Base-by-base conservation (phyloP, 1,140 invertebrate species). In the Philopotamus ludificatus region DNA sequence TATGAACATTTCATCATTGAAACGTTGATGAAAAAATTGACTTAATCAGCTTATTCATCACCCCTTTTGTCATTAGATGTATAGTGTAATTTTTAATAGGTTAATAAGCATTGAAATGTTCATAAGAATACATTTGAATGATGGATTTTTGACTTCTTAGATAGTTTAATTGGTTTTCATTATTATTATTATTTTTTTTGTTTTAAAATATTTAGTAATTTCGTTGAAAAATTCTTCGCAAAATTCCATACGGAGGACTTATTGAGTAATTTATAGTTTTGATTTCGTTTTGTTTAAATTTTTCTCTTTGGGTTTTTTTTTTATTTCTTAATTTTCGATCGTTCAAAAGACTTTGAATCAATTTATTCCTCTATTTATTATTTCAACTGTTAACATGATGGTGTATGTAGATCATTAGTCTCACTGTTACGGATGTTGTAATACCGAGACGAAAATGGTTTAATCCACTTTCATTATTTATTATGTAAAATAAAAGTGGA, bases 91-190 rank as follows among this genome's bases (percentile, higher is more conserved):
- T 60, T 25, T 57, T 12, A 4, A 3, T 60, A 47, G 44, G 20
- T 12, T 60, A 57, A 21, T 8, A 15, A 15, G 9, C 23, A n/a
- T 42, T 47, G 57, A 60, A 60, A 60, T 60, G 57, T 60, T 60
- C 57, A 60, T 60, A 60, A 47, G 57, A 49, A 60, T 60, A 25
- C 12, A 28, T 3, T 25, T 10, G 42, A 57, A 41, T 47, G 28
- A 60, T 60, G 47, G 44, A 60, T 60, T 60, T 58, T 60, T 60
- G 47, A 47, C 9, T 26, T 47, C n/a, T 44, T 60, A 60, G 57
- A 47, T 60, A 60, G 57, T n/a, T 60, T 22, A 60, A 60, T 60
- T 47, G 47, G 44, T 42, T 23, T n/a, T n/a, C 12, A 18, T 34
- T 55, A 55, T 41, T 55, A 39, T 53, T 54, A 39, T 55, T n/a